Evolutionary conservation across 2,888 invertebrate species (phyloP).

Genomic region (Drosophila koepferae): DNA sequence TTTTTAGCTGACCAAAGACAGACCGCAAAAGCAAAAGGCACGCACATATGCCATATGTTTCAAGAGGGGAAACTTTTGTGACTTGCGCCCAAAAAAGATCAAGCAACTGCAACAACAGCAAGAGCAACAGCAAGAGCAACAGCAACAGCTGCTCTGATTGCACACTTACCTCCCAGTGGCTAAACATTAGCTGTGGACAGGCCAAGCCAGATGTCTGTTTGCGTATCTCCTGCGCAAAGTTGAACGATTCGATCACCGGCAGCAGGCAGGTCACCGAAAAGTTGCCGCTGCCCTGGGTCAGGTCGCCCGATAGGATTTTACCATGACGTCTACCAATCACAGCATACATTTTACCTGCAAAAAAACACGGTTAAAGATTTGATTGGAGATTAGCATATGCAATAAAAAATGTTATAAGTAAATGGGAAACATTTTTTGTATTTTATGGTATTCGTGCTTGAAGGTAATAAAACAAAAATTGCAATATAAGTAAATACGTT

Average conservation of each 20-base stretch:
- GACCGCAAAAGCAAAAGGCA: slow-evolving; percentile 54
- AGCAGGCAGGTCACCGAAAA: slow-evolving; percentile 95
- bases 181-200: slow-evolving; percentile 97
- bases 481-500: background rate
- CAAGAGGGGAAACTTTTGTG: slow-evolving; percentile 22
- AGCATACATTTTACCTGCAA: slow-evolving; percentile 94
- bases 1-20: slow-evolving; percentile 74
- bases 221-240: slow-evolving; percentile 96
- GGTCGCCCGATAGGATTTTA: slow-evolving; percentile 94
- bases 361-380: background rate
- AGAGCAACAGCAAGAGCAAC: slow-evolving; percentile 38
- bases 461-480: background rate
- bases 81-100: slow-evolving; percentile 59
- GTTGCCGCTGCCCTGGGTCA: slow-evolving; percentile 95
- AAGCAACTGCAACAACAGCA: slow-evolving; percentile 36
- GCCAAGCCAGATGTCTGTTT: slow-evolving; percentile 98
- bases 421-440: background rate
- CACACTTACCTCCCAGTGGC: slow-evolving; percentile 97
- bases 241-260: slow-evolving; percentile 98
- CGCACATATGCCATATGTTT: slow-evolving; percentile 54
- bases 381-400: background rate
- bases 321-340: slow-evolving; percentile 95
- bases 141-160: slow-evolving; percentile 43
- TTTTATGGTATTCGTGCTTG: background rate
- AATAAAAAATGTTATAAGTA: background rate